Evolutionary conservation across 1,140 invertebrate species (phyloP), one percentile per base, ranked within the genome.

Genomic region (Helicoverpa armigera): DNA sequence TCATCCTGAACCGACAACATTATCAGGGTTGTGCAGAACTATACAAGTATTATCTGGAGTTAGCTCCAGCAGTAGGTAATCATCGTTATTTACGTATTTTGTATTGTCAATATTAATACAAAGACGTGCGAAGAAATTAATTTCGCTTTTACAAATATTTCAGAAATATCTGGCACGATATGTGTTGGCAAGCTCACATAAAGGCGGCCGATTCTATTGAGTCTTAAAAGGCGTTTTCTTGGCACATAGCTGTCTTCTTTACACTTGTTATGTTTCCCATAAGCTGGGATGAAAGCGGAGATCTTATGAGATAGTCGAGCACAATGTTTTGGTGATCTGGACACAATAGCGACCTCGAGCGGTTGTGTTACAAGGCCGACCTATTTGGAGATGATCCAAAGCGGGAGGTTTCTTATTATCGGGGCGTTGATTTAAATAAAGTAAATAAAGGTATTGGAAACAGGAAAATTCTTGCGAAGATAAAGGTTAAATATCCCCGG

Each of bases 361-460:
- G 69, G 56, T 75, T 77, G 29, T 78, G 54, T 50, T 74, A 78
- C 81, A 82, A 82, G 75, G 81, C 77, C 81, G 56, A 56, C 56
- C 53, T 67, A 60, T 82, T 82, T 82, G 81, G 81, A 82, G 67
- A 74, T 73, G 58, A 74, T 79, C 80, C 81, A 82, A 79, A 61
- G 10, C 14, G 43, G 72, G 51, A 75, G 53, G 16, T 14, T 69
- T 67, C 72, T 67, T 75, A 73, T 81, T 67, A 75, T 58, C 60
- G 14, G 48, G 35, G 53, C 69, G 53, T 73, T 73, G 53, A 58
- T 73, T 73, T 73, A 50, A 73, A 73, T 73, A 73, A 58, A 29
- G 54, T 16, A 31, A 56, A 14, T n/a, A 56, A 73, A 18, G 31
- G 43, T 73, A 73, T 58, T 18, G 29, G 54, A 43, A 58, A 73